Conservation (phyloP, 1,140 invertebrate species). For the Euwallacea fornicatus region DNA sequence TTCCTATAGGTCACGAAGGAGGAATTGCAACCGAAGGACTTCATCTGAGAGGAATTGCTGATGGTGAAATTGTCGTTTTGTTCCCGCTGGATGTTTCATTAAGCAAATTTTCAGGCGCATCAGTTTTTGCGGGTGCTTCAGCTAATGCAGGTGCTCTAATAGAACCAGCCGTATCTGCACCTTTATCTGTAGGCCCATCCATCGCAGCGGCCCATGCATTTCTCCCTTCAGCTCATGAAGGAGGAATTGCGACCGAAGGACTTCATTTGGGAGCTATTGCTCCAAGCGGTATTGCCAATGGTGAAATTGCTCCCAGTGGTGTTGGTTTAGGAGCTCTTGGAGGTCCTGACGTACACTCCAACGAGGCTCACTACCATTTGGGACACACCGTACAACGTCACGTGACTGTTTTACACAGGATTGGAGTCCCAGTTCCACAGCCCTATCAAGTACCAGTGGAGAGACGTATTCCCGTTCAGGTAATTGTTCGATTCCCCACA, state of each 20-base stretch:
- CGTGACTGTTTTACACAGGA: slow-evolving; percentile 43
- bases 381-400: slow-evolving; percentile 43
- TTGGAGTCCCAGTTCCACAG: slow-evolving; percentile 42
- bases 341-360: slow-evolving; percentile 27
- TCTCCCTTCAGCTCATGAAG: too few species aligned
- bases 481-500: neutral
- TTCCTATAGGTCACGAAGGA: too few species aligned
- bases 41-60: too few species aligned
- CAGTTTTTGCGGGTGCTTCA: slow-evolving; percentile 17
- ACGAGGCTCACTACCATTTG: slow-evolving; percentile 37
- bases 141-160: neutral
- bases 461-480: slow-evolving; percentile 44
- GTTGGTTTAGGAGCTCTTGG: slow-evolving; percentile 19
- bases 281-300: neutral
- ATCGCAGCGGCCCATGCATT: too few species aligned
- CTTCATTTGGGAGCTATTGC: neutral
- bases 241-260: too few species aligned
- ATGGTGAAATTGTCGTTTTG: too few species aligned
- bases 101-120: neutral
- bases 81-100: too few species aligned
- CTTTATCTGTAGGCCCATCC: too few species aligned
- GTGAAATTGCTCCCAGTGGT: slow-evolving; percentile 15
- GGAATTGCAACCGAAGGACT: too few species aligned
- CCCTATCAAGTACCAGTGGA: slow-evolving; percentile 43
- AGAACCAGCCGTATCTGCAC: neutral